Base-by-base conservation (phyloP, 1,140 invertebrate species). In the Drosophila teissieri region DNA sequence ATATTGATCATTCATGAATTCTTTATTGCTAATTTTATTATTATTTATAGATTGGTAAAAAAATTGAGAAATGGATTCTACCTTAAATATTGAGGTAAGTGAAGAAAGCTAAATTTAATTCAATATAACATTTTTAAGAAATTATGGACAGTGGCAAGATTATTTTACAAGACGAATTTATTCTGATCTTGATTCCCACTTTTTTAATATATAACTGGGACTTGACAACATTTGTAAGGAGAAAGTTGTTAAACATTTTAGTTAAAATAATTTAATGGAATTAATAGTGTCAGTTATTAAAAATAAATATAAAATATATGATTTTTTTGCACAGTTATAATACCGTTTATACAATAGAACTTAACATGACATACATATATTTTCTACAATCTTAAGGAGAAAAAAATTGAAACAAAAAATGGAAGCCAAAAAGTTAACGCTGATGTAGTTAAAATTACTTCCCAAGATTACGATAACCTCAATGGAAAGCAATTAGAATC, bases 1-100 rank as follows among this genome's bases (percentile, higher is more conserved):
- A 24, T 24, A 5, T 24, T 24, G 24, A 24, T 24, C 24, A 24
- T 4, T 24, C 4, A 24, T 31, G 2, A 31, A 31, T 31, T 31
- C 31, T 7, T 31, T 31, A 4, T 31, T 8, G 2, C 27, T 39
- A 39, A 14, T 39, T 39, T 22, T 22, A 36, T 49, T 34, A 60
- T 56, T 46, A 36, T 62, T 40, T 40, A 27, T 54, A 54, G 17
- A 40, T 40, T 24, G 37, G 37, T 14, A 39, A 12, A 55, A 55
- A 15, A 55, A 27, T 62, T 58, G 14, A 12, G 67, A 73, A 64
- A 82, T 82, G 79, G 79, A 82, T 62, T 36, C 70, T 36, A 62
- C 31, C 11, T 60, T 75, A 14, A 55, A 75, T 56, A 52, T 15
- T 7, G 53, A 49, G 62, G 79, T 82, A 61, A 68, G 79, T 54